Conservation (phyloP, 2,797 vertebrate genomes). For the Gallinago nigripennis region DNA sequence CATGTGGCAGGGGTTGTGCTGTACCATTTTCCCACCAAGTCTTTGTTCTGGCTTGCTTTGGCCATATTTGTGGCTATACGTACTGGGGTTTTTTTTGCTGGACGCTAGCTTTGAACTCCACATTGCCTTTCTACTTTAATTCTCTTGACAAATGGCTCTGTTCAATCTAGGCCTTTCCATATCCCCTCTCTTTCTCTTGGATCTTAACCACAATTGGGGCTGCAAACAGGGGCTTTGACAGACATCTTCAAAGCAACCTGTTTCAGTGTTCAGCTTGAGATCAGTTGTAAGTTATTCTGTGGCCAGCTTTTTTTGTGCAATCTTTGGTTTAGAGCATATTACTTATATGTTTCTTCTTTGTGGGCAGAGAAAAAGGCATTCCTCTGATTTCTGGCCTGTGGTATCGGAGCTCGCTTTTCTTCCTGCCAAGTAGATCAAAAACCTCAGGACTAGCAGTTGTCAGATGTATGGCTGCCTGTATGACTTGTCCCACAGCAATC, state of each 20-base stretch:
- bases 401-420: conserved; percentile 3
- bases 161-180: neutral
- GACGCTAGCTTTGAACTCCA: neutral
- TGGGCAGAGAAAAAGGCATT: conserved; percentile 43
- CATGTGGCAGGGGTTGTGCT: rapidly evolving
- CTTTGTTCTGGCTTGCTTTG: neutral
- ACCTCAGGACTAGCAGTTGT: conserved; percentile 42
- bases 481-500: neutral
- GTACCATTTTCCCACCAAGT: neutral
- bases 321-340: neutral
- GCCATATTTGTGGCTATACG: neutral
- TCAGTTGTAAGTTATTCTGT: conserved; percentile 3
- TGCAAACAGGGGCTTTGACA: neutral
- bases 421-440: neutral
- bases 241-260: conserved; percentile 51
- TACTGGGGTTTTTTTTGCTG: neutral
- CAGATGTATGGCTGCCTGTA: conserved; percentile 2
- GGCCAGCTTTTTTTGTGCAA: neutral
- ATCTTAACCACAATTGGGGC: neutral
- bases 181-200: neutral
- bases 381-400: conserved; percentile 33
- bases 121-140: neutral
- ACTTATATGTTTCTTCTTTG: conserved; percentile 22
- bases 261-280: conserved; percentile 1
- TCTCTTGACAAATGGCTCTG: neutral